A percentile compares a stretch with the other conserved stretches of the same genome.
These are phyloP conservation scores for Trichechus manatus DNA, from an alignment of 2,113 vertebrate species.

Conservation along the genomic window DNA sequence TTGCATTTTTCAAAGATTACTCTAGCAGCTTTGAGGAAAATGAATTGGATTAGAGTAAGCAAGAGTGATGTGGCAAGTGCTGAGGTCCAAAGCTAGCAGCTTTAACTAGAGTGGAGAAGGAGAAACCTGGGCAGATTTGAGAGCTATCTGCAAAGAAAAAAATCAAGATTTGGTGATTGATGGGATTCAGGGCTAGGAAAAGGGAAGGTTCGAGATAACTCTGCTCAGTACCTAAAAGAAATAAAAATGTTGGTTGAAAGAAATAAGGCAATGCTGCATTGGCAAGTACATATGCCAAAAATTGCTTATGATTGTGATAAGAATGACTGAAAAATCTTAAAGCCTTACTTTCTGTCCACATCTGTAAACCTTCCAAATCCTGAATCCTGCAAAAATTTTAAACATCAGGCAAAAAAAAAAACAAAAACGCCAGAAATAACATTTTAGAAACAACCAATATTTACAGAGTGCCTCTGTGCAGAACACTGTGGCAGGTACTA, in stretches of 20 bases:
- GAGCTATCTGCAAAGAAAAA: neutral
- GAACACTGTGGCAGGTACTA: neutral
- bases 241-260: constrained; percentile 12
- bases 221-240: constrained; percentile 5
- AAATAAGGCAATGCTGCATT: neutral
- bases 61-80: neutral
- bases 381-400: neutral
- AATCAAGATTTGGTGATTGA: neutral
- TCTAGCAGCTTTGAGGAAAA: neutral
- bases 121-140: neutral
- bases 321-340: constrained; percentile 1
- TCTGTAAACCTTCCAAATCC: neutral
- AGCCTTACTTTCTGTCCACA: neutral
- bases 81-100: neutral
- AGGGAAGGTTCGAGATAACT: neutral
- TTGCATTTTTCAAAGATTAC: neutral
- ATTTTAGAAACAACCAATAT: neutral
- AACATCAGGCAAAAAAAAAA: neutral
- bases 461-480: neutral
- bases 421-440: neutral
- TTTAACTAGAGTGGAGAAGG: neutral
- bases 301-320: neutral
- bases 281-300: neutral
- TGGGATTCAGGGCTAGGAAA: neutral
- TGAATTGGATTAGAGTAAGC: neutral